phyloP scores from a whole-genome alignment of 2,888 invertebrate species.

The Meiosimyza decipiens region DNA sequence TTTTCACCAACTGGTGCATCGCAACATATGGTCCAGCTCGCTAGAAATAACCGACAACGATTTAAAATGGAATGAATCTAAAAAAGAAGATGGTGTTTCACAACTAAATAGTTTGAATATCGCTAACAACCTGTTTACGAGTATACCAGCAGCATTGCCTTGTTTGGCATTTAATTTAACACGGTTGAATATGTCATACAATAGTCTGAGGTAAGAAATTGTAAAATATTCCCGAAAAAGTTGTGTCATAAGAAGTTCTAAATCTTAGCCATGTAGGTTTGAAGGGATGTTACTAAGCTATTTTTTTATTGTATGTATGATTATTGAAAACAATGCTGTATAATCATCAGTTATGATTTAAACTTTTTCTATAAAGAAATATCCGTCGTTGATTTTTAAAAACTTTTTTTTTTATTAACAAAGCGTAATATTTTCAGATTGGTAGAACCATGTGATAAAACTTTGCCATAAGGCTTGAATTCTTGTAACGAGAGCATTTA shows the following conservation, averaged over 20 bases:
- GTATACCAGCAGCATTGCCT: conserved; percentile 87
- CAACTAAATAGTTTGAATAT: conserved; percentile 83
- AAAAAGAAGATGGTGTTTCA: conserved; percentile 70
- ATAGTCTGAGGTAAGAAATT: conserved; percentile 71
- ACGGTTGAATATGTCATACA: conserved; percentile 90
- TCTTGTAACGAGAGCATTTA: too few species aligned
- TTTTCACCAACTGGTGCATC: conserved; percentile 73
- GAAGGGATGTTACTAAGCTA: too few species aligned
- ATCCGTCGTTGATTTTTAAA: too few species aligned
- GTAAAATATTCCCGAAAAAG: not conserved
- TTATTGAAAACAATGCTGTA: too few species aligned
- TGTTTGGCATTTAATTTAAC: conserved; percentile 90
- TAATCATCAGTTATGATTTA: too few species aligned
- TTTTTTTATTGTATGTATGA: too few species aligned
- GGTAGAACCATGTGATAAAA: too few species aligned
- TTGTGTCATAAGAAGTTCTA: not conserved
- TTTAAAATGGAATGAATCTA: conserved; percentile 69
- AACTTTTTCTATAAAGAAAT: too few species aligned
- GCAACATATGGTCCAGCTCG: conserved; percentile 80
- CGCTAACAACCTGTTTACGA: conserved; percentile 89
- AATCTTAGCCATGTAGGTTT: too few species aligned
- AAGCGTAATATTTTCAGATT: too few species aligned
- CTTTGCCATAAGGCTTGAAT: too few species aligned
- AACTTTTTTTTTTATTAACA: too few species aligned
- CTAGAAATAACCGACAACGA: conserved; percentile 77